Conservation (phyloP, 2,113 vertebrate species). For the Zapornia atra region DNA sequence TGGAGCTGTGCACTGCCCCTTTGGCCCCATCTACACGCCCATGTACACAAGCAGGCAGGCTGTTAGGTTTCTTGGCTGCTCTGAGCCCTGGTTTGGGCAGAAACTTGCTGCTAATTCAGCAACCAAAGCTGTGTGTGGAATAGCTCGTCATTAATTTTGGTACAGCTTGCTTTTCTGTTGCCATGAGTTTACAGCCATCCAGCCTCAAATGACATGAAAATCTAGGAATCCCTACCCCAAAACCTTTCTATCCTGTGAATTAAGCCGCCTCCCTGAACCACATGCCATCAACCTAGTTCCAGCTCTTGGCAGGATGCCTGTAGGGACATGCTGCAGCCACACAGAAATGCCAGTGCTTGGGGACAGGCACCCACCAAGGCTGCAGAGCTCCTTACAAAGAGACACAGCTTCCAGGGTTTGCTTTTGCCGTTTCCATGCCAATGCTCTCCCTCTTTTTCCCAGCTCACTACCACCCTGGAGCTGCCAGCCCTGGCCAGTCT, state of each 20-base stretch:
- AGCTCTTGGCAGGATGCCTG: neutral
- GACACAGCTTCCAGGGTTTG: neutral
- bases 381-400: neutral
- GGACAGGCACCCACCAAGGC: neutral
- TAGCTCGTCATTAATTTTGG: neutral
- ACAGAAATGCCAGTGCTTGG: neutral
- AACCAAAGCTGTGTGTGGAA: neutral
- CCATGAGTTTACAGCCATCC: neutral
- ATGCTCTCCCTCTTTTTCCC: neutral
- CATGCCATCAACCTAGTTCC: accelerated
- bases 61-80: neutral
- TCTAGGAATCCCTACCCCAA: neutral
- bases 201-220: neutral
- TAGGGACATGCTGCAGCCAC: neutral
- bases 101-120: neutral
- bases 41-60: accelerated
- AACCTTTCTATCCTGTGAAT: neutral
- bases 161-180: neutral
- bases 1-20: neutral
- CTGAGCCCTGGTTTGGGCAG: neutral
- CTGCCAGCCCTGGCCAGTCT: neutral
- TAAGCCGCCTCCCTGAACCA: neutral
- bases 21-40: neutral
- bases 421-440: neutral
- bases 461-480: neutral